Conservation (phyloP, 2,113 vertebrate genomes). For the Passer montanus region DNA sequence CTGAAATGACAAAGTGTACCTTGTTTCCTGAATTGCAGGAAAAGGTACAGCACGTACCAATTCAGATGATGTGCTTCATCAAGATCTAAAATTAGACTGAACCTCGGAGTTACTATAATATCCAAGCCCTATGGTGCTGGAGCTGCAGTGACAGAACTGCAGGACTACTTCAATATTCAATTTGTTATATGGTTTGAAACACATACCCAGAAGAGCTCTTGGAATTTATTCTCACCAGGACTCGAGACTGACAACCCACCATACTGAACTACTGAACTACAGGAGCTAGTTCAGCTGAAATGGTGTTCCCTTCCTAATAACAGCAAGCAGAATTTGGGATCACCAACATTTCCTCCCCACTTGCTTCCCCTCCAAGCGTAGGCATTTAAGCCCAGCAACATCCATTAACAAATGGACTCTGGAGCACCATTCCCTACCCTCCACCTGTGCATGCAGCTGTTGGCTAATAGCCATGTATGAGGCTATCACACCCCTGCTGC, state of each 20-base stretch:
- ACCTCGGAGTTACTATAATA: background rate
- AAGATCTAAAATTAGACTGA: slow-evolving; percentile 69
- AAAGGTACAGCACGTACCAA: background rate
- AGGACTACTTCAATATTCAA: background rate
- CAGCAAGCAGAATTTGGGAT: background rate
- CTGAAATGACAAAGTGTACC: slow-evolving; percentile 7
- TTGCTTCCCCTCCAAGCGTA: background rate
- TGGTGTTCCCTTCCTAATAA: background rate
- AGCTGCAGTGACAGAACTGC: background rate
- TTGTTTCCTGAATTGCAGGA: slow-evolving; percentile 49
- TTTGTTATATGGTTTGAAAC: background rate
- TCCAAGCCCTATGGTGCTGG: background rate
- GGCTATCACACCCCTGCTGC: background rate
- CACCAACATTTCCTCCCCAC: background rate
- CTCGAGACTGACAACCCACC: background rate
- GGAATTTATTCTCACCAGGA: background rate
- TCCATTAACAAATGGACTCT: background rate
- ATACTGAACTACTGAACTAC: background rate
- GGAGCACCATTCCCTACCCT: background rate
- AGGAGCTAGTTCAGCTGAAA: background rate
- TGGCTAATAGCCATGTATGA: background rate
- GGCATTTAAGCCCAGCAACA: background rate
- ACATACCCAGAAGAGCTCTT: accelerated
- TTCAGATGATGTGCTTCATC: slow-evolving; percentile 8
- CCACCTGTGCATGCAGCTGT: background rate